Percentiles rank a stretch among this genome's conserved stretches.
Evolutionary conservation across 2,113 vertebrate genomes (phyloP).

Genomic region (Apaloderma vittatum): DNA sequence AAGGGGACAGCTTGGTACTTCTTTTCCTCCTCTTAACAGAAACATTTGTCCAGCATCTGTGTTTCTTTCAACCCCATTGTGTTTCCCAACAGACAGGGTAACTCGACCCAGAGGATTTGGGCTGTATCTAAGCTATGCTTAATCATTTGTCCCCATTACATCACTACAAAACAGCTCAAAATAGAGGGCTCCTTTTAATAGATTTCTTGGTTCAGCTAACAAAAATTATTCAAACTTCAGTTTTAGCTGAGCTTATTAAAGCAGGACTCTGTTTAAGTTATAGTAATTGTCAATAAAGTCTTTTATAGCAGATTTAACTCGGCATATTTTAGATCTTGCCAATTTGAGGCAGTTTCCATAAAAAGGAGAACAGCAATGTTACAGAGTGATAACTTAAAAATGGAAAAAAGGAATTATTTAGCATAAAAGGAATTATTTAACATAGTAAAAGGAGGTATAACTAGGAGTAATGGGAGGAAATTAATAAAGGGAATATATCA

Average conservation of each 20-base stretch:
- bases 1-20: neutral
- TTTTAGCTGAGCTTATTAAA: constrained; percentile 49
- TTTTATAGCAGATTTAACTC: constrained; percentile 66
- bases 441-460: constrained; percentile 61
- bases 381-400: constrained; percentile 60
- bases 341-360: constrained; percentile 61
- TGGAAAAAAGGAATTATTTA: constrained; percentile 69
- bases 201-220: constrained; percentile 44
- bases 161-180: constrained; percentile 31
- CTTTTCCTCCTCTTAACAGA: constrained; percentile 1
- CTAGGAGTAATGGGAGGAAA: constrained; percentile 63
- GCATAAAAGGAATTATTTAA: constrained; percentile 73
- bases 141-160: constrained; percentile 35
- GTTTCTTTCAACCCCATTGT: constrained; percentile 22
- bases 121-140: constrained; percentile 22
- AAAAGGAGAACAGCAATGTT: constrained; percentile 57
- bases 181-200: constrained; percentile 31
- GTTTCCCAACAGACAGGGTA: constrained; percentile 42
- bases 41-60: neutral
- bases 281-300: constrained; percentile 67
- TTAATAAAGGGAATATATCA: constrained; percentile 64
- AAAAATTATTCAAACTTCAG: constrained; percentile 46
- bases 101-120: constrained; percentile 54
- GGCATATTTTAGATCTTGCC: constrained; percentile 56
- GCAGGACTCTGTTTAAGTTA: constrained; percentile 52